Percentiles rank a stretch among this genome's conserved stretches.
Conservation (phyloP, 2,797 vertebrate genomes). For the Emys orbicularis region DNA sequence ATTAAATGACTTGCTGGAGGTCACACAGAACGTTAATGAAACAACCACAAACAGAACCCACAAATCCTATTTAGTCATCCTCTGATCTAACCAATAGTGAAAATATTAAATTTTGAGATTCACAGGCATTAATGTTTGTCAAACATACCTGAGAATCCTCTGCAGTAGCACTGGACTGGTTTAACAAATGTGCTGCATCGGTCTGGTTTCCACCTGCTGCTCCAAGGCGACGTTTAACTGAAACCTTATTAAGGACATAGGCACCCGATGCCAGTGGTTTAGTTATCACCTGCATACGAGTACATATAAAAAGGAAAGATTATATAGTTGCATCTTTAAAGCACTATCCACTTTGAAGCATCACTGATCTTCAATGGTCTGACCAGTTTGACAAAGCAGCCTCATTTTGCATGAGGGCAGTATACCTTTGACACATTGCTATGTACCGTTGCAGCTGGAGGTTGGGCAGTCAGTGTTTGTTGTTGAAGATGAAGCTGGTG, state of each 20-base stretch:
- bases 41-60: rapidly evolving
- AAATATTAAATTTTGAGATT: neutral
- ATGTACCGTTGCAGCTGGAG: slow-evolving; percentile 68
- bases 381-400: neutral
- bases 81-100: neutral
- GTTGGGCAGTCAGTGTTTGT: slow-evolving; percentile 64
- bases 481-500: slow-evolving; percentile 81
- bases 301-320: neutral
- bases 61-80: neutral
- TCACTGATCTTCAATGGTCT: neutral
- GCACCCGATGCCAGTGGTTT: slow-evolving; percentile 90
- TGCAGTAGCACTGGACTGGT: slow-evolving; percentile 74
- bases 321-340: rapidly evolving
- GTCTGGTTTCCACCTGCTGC: slow-evolving; percentile 77
- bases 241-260: slow-evolving; percentile 95
- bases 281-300: slow-evolving; percentile 82
- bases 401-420: neutral
- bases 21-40: rapidly evolving
- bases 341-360: rapidly evolving
- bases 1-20: neutral
- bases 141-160: slow-evolving; percentile 83
- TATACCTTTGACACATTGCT: slow-evolving; percentile 81
- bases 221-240: slow-evolving; percentile 89
- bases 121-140: rapidly evolving
- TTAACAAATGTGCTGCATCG: slow-evolving; percentile 80